Evolutionary conservation across 2,888 invertebrate genomes (phyloP).

Genomic region (Microctonus brassicae): DNA sequence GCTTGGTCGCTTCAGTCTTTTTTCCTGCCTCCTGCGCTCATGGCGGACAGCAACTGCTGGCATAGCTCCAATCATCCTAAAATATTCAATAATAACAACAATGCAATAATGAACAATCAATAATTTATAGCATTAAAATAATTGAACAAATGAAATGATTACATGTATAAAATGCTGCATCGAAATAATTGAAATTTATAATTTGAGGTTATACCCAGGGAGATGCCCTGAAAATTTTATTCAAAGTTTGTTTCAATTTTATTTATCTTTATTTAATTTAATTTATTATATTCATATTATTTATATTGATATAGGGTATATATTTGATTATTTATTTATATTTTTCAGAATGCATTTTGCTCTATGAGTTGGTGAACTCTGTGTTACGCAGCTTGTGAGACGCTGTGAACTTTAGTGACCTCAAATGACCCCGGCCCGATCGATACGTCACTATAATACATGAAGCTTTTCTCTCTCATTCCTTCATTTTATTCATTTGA

Average conservation of each 20-base stretch:
- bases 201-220: no score
- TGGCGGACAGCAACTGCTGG: slow-evolving; percentile 88
- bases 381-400: slow-evolving; percentile 38
- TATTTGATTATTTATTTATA: neutral
- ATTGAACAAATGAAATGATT: neutral
- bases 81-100: slow-evolving; percentile 7
- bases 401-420: slow-evolving; percentile 67
- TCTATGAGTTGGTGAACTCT: slow-evolving; percentile 54
- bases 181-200: no score
- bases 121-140: neutral
- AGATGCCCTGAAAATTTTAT: no score
- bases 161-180: neutral
- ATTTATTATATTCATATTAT: neutral
- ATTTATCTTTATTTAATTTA: no score
- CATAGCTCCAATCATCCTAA: slow-evolving; percentile 88
- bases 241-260: no score
- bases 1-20: slow-evolving; percentile 74
- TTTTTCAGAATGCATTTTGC: slow-evolving; percentile 5
- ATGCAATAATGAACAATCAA: neutral
- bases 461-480: slow-evolving; percentile 25
- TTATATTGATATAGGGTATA: no score
- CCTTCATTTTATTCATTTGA: slow-evolving; percentile 3
- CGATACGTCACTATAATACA: slow-evolving; percentile 63
- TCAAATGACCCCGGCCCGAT: slow-evolving; percentile 64
- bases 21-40: slow-evolving; percentile 82